Conservation (phyloP, 2,113 vertebrate genomes). For the Poecilia latipinna region DNA sequence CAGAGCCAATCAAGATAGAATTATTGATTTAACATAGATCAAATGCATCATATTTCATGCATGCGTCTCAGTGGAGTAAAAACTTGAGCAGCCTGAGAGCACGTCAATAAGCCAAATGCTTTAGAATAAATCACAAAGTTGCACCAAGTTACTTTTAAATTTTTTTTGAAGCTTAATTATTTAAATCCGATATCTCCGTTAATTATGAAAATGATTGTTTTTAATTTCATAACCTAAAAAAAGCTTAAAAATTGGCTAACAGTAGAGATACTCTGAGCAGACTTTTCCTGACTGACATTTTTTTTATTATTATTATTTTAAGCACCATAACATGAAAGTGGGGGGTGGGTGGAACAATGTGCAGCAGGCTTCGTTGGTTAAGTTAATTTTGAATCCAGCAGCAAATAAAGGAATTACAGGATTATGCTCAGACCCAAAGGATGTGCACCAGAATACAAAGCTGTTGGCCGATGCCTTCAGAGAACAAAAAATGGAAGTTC, state of each 20-base stretch:
- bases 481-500: too few relatives aligned
- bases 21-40: neutral
- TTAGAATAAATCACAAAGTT: neutral
- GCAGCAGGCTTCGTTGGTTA: too few relatives aligned
- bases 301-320: neutral
- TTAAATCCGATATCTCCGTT: neutral
- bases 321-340: neutral
- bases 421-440: conserved; percentile 11
- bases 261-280: neutral
- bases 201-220: too few relatives aligned
- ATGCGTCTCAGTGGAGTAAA: neutral
- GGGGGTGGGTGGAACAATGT: rapidly evolving
- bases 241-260: too few relatives aligned
- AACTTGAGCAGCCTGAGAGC: neutral
- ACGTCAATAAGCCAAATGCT: neutral
- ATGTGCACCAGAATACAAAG: too few relatives aligned
- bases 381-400: neutral
- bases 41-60: neutral
- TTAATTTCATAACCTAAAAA: too few relatives aligned
- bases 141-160: neutral
- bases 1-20: neutral
- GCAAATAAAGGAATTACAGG: neutral
- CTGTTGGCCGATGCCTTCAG: too few relatives aligned
- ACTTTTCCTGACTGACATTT: neutral
- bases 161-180: neutral